A percentile compares a stretch with the other conserved stretches of the same genome.
phyloP scores from a whole-genome alignment of 1,140 invertebrate genomes.

The Lordiphosa clarofinis region DNA sequence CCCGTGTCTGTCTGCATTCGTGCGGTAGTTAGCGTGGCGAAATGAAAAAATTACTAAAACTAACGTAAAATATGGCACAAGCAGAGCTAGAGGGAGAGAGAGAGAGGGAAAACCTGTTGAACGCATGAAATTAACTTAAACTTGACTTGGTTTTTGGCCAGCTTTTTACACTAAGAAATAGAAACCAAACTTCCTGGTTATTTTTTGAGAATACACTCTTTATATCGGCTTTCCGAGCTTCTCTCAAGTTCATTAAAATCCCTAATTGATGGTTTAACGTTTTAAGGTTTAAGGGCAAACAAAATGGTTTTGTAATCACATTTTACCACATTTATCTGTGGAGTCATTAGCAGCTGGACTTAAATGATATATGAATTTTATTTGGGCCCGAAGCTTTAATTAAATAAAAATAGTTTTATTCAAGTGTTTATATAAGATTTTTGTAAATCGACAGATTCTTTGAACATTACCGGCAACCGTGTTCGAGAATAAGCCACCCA shows the following conservation, averaged over 20 bases:
- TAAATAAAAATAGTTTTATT: too few relatives aligned
- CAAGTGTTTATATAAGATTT: too few relatives aligned
- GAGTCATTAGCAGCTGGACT: conserved; percentile 41
- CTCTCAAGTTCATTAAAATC: conserved; percentile 41
- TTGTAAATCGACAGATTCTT: too few relatives aligned
- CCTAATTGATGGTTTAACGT: conserved; percentile 54
- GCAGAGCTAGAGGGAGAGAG: neutral
- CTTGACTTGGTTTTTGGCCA: conserved; percentile 39
- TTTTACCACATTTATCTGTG: neutral
- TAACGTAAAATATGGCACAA: conserved; percentile 63
- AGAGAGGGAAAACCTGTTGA: conserved; percentile 52
- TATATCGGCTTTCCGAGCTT: neutral
- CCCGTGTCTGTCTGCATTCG: conserved; percentile 20
- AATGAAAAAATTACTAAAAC: conserved; percentile 69
- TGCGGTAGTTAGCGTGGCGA: conserved; percentile 72
- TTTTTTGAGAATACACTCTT: conserved; percentile 13
- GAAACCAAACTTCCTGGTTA: conserved; percentile 40
- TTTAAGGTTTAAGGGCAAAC: conserved; percentile 24
- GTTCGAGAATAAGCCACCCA: too few relatives aligned
- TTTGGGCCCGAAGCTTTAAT: conserved; percentile 26
- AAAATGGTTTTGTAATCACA: conserved; percentile 5
- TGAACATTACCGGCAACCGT: too few relatives aligned
- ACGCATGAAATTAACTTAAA: conserved; percentile 67
- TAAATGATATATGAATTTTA: conserved; percentile 46
- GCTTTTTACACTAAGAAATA: conserved; percentile 5